Percentiles rank a stretch among this genome's conserved stretches.
These are phyloP conservation scores for Xiphorhynchus elegans DNA, from an alignment of 2,113 vertebrate genomes.

Conservation along the genomic window DNA sequence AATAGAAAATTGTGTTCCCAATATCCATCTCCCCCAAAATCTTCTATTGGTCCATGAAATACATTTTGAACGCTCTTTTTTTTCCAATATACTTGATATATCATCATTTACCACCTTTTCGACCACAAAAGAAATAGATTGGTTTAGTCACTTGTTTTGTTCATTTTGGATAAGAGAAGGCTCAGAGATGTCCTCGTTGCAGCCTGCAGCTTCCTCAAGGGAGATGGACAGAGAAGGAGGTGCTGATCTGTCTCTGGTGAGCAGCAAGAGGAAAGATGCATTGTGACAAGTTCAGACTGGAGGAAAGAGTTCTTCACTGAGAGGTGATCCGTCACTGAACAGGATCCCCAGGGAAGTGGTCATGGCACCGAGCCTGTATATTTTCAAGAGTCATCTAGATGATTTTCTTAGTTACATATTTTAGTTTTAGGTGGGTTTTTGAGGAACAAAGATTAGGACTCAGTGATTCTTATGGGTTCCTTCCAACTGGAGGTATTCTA, in stretches of 20 bases:
- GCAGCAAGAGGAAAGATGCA: background rate
- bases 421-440: background rate
- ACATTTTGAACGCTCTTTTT: background rate
- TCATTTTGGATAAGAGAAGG: background rate
- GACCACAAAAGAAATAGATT: background rate
- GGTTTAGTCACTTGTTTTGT: background rate
- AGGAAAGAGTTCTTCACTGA: background rate
- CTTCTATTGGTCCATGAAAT: background rate
- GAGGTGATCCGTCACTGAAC: background rate
- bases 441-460: background rate
- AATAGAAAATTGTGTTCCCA: background rate
- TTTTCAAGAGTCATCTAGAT: background rate
- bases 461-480: rapidly evolving
- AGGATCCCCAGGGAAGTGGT: background rate
- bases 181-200: background rate
- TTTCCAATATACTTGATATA: background rate
- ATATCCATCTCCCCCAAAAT: background rate
- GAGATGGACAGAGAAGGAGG: background rate
- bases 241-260: background rate
- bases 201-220: background rate
- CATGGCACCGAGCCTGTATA: background rate
- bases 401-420: background rate
- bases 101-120: background rate
- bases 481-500: background rate
- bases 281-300: background rate